A percentile compares a stretch with the other conserved stretches of the same genome.
Evolutionary conservation across 2,113 vertebrate genomes (phyloP).

Genomic region (Chinchilla lanigera): DNA sequence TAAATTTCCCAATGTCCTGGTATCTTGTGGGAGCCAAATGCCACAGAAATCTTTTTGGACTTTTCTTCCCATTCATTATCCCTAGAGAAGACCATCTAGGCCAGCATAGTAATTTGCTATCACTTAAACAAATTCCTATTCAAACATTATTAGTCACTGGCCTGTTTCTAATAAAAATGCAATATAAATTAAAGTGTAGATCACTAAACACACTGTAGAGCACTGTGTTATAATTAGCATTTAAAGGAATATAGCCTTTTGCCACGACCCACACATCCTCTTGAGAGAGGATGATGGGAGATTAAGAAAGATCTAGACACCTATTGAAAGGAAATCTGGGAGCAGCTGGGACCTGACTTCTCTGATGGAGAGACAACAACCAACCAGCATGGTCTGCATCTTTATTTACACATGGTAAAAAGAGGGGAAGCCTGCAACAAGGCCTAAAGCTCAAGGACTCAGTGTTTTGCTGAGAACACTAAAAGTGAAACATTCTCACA

Average conservation of each 20-base stretch:
- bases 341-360: no score
- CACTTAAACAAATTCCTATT: constrained; percentile 69
- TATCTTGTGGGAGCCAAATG: neutral
- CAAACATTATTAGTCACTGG: constrained; percentile 63
- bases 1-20: neutral
- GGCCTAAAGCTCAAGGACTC: no score
- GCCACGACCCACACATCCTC: no score
- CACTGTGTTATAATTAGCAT: neutral
- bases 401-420: no score
- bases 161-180: constrained; percentile 67
- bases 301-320: no score
- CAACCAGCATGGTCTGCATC: no score
- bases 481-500: no score
- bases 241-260: neutral
- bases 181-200: neutral
- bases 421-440: no score
- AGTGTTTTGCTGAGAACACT: no score
- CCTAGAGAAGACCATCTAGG: neutral
- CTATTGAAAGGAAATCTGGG: no score
- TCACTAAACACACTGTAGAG: neutral
- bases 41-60: neutral
- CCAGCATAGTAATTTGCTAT: neutral
- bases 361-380: no score
- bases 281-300: no score
- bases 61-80: neutral